Conservation (phyloP, 2,888 invertebrate genomes). For the Amaurobius ferox region DNA sequence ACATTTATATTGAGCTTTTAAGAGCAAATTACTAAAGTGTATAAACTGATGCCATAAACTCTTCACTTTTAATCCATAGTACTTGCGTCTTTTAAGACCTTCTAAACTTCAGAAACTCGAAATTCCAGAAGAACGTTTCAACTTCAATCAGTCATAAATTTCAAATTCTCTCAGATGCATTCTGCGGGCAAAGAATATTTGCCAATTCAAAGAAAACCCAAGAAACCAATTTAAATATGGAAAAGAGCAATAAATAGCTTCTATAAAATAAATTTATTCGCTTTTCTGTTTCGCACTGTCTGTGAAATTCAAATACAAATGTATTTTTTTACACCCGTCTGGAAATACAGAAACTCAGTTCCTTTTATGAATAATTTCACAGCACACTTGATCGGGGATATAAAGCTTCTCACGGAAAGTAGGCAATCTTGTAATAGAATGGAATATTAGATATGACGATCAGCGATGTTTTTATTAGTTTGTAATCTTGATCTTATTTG, state of each 20-base stretch:
- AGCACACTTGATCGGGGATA: background rate
- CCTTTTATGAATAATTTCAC: conserved; percentile 14
- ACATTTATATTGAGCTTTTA: no score
- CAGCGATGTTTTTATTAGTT: background rate
- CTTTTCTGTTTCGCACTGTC: background rate
- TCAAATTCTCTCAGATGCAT: background rate
- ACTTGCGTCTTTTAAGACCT: no score
- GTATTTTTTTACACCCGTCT: background rate
- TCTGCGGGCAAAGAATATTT: background rate
- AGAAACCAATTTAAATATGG: conserved; percentile 7
- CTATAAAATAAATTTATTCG: conserved; percentile 14
- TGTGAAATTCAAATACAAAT: conserved; percentile 15
- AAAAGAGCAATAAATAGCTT: conserved; percentile 12
- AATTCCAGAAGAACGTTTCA: background rate
- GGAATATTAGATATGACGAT: background rate
- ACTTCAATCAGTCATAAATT: background rate
- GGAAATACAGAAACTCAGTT: background rate
- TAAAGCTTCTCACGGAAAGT: background rate
- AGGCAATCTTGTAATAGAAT: background rate
- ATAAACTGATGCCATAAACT: no score
- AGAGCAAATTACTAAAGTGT: no score
- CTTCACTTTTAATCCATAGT: no score
- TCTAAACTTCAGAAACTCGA: no score
- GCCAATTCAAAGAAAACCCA: background rate
- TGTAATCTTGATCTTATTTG: background rate